phyloP scores from a whole-genome alignment of 2,888 invertebrate species.

The Leptarthrus brevirostris region DNA sequence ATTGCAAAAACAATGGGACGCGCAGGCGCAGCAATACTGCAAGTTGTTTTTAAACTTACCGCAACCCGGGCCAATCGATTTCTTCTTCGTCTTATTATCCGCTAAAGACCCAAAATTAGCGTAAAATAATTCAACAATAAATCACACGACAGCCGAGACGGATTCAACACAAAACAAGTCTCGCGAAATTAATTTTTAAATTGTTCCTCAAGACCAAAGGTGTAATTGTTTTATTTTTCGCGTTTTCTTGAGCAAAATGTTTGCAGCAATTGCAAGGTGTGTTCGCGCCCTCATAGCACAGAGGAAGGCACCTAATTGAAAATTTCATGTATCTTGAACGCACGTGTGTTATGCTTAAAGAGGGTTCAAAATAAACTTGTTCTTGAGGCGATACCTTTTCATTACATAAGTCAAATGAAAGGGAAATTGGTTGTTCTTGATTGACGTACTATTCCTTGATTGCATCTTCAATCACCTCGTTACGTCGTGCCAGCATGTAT shows the following conservation, averaged over 20 bases:
- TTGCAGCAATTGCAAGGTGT: slow-evolving; percentile 20
- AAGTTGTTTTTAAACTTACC: not conserved
- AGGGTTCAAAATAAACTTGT: too few species aligned
- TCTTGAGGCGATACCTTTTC: too few species aligned
- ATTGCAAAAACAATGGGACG: slow-evolving; percentile 20
- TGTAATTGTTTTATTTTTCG: not conserved
- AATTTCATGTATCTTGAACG: slow-evolving; percentile 32
- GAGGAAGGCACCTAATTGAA: slow-evolving; percentile 25
- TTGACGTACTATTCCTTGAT: slow-evolving; percentile 23
- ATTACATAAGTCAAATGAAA: too few species aligned
- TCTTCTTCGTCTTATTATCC: slow-evolving; percentile 2
- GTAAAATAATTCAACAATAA: slow-evolving; percentile 37
- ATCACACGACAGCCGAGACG: slow-evolving; percentile 5
- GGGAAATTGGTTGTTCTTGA: slow-evolving; percentile 40
- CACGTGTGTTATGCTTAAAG: not conserved
- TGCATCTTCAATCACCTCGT: slow-evolving; percentile 23
- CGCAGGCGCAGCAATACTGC: not conserved
- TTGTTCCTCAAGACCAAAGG: not conserved
- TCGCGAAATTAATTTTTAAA: not conserved
- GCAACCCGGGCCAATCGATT: slow-evolving; percentile 33
- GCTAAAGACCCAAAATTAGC: slow-evolving; percentile 43
- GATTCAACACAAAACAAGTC: not conserved
- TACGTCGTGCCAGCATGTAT: too few species aligned
- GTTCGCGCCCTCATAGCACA: slow-evolving; percentile 1
- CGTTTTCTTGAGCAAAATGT: not conserved